Conservation (phyloP, 1,140 invertebrate species). For the Xylocopa sonorina region DNA sequence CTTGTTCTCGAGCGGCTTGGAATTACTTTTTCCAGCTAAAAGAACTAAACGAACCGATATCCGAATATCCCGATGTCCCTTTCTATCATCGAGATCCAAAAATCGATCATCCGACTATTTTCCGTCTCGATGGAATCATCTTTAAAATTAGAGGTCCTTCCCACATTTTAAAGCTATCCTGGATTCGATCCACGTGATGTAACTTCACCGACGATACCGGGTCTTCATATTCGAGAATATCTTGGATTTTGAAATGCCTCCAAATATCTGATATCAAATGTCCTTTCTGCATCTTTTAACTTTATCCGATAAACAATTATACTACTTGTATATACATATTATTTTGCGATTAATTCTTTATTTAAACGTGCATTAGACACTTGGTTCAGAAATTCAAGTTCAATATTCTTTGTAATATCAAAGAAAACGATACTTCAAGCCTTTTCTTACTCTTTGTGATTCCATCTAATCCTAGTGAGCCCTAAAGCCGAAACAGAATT, state of each 20-base stretch:
- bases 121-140: slow-evolving; percentile 17
- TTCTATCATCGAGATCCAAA: neutral
- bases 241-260: slow-evolving; percentile 18
- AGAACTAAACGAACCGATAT: slow-evolving; percentile 22
- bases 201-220: neutral
- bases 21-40: slow-evolving; percentile 31
- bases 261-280: neutral
- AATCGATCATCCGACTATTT: neutral
- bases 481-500: neutral
- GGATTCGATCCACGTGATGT: slow-evolving; percentile 19
- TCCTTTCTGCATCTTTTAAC: no score
- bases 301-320: neutral
- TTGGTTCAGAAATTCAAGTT: no score
- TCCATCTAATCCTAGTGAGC: neutral
- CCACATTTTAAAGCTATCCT: slow-evolving; percentile 10
- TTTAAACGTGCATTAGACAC: no score
- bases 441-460: neutral
- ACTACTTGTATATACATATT: no score
- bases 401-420: no score
- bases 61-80: neutral
- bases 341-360: neutral
- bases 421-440: neutral
- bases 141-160: slow-evolving; percentile 47
- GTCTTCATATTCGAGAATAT: neutral
- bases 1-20: slow-evolving; percentile 41